Evolutionary conservation across 2,888 invertebrate species (phyloP).

Genomic region (Nycteola revayana): DNA sequence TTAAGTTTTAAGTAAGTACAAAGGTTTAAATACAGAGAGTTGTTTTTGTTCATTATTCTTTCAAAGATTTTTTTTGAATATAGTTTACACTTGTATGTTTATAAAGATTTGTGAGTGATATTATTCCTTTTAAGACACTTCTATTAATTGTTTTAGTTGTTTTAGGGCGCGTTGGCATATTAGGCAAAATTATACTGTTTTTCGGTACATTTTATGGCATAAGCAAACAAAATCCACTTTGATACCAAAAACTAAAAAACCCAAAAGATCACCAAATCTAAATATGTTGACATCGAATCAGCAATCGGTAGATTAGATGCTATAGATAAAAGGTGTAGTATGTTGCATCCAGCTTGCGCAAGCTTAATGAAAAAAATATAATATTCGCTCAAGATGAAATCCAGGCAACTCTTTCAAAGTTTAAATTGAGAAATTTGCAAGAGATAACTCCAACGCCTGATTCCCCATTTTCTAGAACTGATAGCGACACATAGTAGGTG

Average conservation of each 20-base stretch:
- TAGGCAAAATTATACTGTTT: too few relatives aligned
- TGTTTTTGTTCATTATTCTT: too few relatives aligned
- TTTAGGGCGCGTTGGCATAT: too few relatives aligned
- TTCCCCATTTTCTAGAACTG: constrained; percentile 10
- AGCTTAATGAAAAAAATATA: constrained; percentile 7
- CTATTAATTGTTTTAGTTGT: too few relatives aligned
- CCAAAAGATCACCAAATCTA: constrained; percentile 7
- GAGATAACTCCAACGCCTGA: constrained; percentile 8
- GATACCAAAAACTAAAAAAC: constrained; percentile 4
- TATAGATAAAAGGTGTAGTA: constrained; percentile 9
- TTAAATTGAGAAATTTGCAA: constrained; percentile 8
- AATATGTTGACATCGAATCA: constrained; percentile 7
- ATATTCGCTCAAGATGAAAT: constrained; percentile 16
- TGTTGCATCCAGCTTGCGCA: constrained; percentile 9
- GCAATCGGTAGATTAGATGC: constrained; percentile 8
- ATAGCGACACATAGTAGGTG: constrained; percentile 7
- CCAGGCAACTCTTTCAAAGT: constrained; percentile 10
- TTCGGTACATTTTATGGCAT: too few relatives aligned
- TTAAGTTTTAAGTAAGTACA: too few relatives aligned
- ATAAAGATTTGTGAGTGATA: too few relatives aligned
- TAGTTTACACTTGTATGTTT: too few relatives aligned
- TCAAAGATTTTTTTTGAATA: too few relatives aligned
- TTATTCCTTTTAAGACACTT: too few relatives aligned
- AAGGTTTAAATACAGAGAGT: too few relatives aligned
- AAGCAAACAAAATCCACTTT: too few relatives aligned